These are phyloP conservation scores for Halcyon badia DNA, from an alignment of 2,797 vertebrate species.

Conservation along the genomic window DNA sequence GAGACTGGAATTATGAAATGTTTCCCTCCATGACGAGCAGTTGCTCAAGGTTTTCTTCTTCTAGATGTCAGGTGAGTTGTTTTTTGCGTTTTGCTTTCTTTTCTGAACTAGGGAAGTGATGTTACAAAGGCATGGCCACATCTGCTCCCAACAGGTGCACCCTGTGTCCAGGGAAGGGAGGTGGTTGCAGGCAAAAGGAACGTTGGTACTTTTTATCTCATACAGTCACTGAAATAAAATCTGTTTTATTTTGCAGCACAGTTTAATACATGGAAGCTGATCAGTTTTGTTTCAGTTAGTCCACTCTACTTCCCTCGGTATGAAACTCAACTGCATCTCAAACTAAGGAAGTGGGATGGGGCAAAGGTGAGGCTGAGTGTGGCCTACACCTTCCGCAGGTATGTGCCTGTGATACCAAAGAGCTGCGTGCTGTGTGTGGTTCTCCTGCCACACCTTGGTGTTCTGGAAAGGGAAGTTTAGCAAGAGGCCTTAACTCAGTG, in stretches of 20 bases:
- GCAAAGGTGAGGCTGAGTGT: neutral
- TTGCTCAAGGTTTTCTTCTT: neutral
- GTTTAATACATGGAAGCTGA: neutral
- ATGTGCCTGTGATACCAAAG: accelerated
- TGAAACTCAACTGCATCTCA: neutral
- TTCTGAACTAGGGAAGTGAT: neutral
- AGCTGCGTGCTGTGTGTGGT: accelerated
- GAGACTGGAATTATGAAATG: neutral
- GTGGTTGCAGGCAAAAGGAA: neutral
- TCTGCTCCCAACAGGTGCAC: neutral
- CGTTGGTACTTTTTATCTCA: neutral
- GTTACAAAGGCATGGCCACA: accelerated
- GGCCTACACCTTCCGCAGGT: neutral
- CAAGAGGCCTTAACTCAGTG: neutral
- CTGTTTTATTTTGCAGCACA: neutral
- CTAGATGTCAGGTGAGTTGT: neutral
- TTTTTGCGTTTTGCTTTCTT: neutral
- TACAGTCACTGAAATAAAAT: neutral
- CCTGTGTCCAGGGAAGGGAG: neutral
- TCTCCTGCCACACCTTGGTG: neutral
- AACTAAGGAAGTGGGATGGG: neutral
- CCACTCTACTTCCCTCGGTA: no score
- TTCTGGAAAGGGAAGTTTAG: neutral
- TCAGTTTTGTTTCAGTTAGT: neutral
- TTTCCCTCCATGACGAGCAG: neutral